These are phyloP conservation scores for Dermolepida albohirtum DNA, from an alignment of 2,888 invertebrate genomes.

Conservation along the genomic window DNA sequence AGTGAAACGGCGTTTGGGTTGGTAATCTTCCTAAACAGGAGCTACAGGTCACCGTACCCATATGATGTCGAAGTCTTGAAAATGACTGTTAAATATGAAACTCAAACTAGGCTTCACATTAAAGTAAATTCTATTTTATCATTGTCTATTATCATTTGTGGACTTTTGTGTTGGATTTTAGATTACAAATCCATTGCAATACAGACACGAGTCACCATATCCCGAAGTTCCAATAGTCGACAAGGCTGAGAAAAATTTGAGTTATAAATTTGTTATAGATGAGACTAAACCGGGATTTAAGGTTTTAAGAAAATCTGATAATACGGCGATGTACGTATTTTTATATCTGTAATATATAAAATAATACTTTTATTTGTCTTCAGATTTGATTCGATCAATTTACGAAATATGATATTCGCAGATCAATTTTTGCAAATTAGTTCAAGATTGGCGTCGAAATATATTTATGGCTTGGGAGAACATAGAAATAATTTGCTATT, in stretches of 20 bases:
- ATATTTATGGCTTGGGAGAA: conserved; percentile 83
- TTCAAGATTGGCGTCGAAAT: conserved; percentile 70
- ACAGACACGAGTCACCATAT: conserved; percentile 76
- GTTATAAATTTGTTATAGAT: conserved; percentile 70
- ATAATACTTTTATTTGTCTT: conserved; percentile 36
- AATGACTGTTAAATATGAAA: conserved; percentile 73
- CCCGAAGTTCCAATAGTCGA: conserved; percentile 72
- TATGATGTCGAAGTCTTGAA: conserved; percentile 72
- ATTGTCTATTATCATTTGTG: background rate
- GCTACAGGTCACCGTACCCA: conserved; percentile 73
- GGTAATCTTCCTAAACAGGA: conserved; percentile 69
- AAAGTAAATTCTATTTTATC: no score
- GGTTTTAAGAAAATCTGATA: conserved; percentile 68
- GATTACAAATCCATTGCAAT: conserved; percentile 66
- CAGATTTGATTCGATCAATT: conserved; percentile 77
- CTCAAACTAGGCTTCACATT: conserved; percentile 73
- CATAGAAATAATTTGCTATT: conserved; percentile 73
- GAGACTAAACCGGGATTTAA: conserved; percentile 73
- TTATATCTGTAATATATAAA: background rate
- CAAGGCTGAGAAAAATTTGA: conserved; percentile 65
- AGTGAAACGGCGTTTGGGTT: conserved; percentile 72
- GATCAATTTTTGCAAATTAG: conserved; percentile 82
- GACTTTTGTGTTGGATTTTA: conserved; percentile 46
- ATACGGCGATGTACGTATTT: conserved; percentile 69
- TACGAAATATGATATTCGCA: conserved; percentile 78